Evolutionary conservation across 2,888 invertebrate genomes (phyloP).

Genomic region (Stegophylla sp.): DNA sequence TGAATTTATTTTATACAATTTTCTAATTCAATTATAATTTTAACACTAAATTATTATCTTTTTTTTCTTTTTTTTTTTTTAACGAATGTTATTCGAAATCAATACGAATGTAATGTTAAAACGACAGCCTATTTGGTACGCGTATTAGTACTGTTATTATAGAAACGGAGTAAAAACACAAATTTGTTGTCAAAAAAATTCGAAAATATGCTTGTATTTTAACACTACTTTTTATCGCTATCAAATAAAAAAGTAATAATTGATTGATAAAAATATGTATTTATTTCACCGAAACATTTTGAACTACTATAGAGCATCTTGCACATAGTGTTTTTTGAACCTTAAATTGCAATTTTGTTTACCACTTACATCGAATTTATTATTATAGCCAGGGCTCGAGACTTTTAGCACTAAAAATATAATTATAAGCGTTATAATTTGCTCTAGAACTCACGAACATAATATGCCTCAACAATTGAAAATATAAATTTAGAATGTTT

Average conservation of each 20-base stretch:
- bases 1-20: conserved; percentile 51
- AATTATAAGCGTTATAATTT: no score
- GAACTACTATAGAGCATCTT: not conserved
- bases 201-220: conserved; percentile 37
- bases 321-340: not conserved
- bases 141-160: conserved; percentile 14
- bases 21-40: conserved; percentile 17
- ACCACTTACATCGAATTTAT: no score
- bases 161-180: conserved; percentile 6
- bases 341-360: not conserved
- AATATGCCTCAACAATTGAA: no score
- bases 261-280: conserved; percentile 27
- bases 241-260: conserved; percentile 33
- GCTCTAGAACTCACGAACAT: no score
- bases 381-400: no score
- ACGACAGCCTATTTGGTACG: not conserved
- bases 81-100: conserved; percentile 7
- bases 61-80: conserved; percentile 11
- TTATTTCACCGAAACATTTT: conserved; percentile 24
- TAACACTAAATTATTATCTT: not conserved
- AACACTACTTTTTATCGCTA: conserved; percentile 18
- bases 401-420: no score
- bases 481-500: no score
- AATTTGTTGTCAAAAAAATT: conserved; percentile 49
- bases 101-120: conserved; percentile 12